phyloP scores from a whole-genome alignment of 1,140 invertebrate genomes.

The Maconellicoccus hirsutus region DNA sequence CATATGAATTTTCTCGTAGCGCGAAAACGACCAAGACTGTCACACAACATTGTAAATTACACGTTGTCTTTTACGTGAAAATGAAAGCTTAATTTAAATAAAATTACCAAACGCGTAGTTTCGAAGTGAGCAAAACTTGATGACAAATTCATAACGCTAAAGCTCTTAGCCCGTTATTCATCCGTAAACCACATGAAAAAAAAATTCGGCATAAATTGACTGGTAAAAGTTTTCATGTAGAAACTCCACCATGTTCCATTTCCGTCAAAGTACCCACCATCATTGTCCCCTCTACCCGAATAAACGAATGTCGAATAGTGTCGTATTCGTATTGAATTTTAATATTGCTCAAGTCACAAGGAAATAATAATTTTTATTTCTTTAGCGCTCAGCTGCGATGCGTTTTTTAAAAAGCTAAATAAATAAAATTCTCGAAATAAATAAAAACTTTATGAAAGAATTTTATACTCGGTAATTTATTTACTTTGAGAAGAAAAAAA shows the following conservation, averaged over 20 bases:
- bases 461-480: conserved; percentile 1
- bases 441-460: conserved; percentile 7
- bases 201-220: not conserved
- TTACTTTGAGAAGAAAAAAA: conserved; percentile 5
- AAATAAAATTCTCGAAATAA: not conserved
- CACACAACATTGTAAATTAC: too few species aligned
- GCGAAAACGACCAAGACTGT: too few species aligned
- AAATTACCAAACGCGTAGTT: not conserved
- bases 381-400: not conserved
- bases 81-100: too few species aligned
- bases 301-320: not conserved
- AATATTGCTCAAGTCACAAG: not conserved
- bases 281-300: not conserved
- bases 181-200: not conserved
- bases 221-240: not conserved
- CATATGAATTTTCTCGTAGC: too few species aligned
- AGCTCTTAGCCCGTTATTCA: not conserved
- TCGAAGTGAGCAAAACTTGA: not conserved
- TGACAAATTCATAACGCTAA: not conserved
- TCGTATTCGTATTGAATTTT: conserved; percentile 5
- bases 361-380: not conserved
- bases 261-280: not conserved
- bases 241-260: not conserved
- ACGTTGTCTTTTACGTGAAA: too few species aligned
- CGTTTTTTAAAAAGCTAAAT: not conserved